Percentiles rank a stretch among this genome's conserved stretches.
phyloP scores from a whole-genome alignment of 2,113 vertebrate genomes.

The Syrrhaptes paradoxus region DNA sequence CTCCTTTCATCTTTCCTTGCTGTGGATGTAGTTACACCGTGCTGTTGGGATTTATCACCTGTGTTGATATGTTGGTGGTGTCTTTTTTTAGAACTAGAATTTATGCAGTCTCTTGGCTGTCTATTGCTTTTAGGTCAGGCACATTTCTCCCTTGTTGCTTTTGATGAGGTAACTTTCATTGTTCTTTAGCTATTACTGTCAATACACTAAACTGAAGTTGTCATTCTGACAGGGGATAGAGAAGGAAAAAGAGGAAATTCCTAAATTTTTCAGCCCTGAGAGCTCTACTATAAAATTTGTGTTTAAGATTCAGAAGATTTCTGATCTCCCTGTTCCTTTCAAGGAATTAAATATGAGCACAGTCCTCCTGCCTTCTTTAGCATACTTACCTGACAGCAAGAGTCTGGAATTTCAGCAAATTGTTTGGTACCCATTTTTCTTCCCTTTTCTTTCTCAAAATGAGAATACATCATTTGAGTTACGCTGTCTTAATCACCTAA shows the following conservation, averaged over 20 bases:
- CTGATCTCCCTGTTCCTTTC: not conserved
- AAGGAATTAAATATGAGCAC: not conserved
- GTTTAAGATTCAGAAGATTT: not conserved
- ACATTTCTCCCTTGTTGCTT: not conserved
- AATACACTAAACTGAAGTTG: not conserved
- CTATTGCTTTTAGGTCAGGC: not conserved
- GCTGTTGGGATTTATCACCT: not conserved
- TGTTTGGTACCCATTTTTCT: not conserved
- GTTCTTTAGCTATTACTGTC: not conserved
- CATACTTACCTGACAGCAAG: not conserved
- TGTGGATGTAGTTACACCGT: not conserved
- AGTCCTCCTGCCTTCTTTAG: not conserved
- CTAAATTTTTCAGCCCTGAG: not conserved
- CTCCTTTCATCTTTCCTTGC: not conserved
- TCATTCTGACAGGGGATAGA: not conserved
- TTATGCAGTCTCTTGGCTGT: not conserved
- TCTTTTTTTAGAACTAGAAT: not conserved
- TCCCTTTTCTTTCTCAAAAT: not conserved
- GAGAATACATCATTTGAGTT: not conserved
- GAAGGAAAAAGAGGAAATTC: not conserved
- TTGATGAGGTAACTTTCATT: not conserved
- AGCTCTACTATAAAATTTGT: not conserved
- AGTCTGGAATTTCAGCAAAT: not conserved
- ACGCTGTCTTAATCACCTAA: not conserved
- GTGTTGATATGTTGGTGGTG: not conserved